Percentiles rank a stretch among this genome's conserved stretches.
Conservation (phyloP, 2,797 vertebrate species). For the Scolopax bukidnonensis region DNA sequence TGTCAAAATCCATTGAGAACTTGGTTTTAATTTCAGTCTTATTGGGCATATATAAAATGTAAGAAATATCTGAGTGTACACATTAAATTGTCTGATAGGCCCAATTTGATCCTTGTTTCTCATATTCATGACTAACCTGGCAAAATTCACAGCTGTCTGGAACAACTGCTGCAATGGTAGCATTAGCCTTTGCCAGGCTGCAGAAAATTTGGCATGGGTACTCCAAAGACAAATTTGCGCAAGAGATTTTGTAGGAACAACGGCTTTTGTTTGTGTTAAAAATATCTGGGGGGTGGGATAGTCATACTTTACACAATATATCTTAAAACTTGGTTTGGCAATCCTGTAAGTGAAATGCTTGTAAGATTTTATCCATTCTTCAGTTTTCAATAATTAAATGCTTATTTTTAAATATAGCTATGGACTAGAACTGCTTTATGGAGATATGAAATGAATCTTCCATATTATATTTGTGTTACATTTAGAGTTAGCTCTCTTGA, state of each 20-base stretch:
- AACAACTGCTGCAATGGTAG: not conserved
- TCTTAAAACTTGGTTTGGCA: not conserved
- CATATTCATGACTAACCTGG: conserved; percentile 15
- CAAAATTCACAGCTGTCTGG: conserved; percentile 15
- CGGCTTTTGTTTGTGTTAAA: not conserved
- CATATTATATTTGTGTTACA: not conserved
- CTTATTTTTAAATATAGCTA: not conserved
- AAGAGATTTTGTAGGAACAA: not conserved
- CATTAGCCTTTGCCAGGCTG: not conserved
- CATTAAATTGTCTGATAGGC: not conserved
- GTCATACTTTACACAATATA: not conserved
- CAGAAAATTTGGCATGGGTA: not conserved
- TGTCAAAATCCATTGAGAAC: not conserved
- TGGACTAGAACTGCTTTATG: not conserved
- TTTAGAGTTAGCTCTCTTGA: not conserved
- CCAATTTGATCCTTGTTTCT: not conserved
- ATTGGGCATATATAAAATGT: not conserved
- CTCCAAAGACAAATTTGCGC: not conserved
- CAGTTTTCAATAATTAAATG: not conserved
- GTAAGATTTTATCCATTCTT: not conserved
- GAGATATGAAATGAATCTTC: not conserved
- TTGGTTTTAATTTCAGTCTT: not conserved
- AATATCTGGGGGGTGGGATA: not conserved
- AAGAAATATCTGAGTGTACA: not conserved
- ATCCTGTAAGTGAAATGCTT: not conserved